phyloP scores from a whole-genome alignment of 2,113 vertebrate genomes.

The Arvicanthis niloticus region DNA sequence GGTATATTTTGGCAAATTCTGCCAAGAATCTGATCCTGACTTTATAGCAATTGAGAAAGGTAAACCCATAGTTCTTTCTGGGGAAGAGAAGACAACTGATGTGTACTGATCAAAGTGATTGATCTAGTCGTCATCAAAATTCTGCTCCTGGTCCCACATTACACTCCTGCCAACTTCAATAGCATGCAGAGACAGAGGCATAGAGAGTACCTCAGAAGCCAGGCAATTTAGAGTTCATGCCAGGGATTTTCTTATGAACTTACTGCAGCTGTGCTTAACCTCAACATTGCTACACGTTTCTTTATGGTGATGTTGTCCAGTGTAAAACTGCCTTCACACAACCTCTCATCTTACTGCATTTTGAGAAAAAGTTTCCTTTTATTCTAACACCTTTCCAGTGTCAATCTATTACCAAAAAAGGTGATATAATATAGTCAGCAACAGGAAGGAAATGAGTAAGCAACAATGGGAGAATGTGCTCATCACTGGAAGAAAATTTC shows the following conservation, averaged over 20 bases:
- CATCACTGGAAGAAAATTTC: neutral
- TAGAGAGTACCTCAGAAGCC: neutral
- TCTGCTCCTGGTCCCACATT: neutral
- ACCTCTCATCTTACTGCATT: neutral
- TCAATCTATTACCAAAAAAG: neutral
- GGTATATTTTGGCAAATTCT: neutral
- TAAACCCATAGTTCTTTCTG: neutral
- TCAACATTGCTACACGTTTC: neutral
- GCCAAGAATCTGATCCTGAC: neutral
- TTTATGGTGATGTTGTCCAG: neutral
- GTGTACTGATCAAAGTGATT: neutral
- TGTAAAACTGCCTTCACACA: neutral
- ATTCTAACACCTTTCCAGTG: no score
- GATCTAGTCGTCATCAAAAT: neutral
- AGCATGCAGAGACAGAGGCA: neutral
- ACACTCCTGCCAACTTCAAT: neutral
- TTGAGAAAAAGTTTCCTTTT: neutral
- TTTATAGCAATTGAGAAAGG: neutral
- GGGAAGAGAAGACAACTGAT: neutral
- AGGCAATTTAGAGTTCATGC: neutral
- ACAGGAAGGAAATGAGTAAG: neutral
- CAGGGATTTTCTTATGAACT: neutral
- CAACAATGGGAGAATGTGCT: neutral
- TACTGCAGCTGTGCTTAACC: neutral
- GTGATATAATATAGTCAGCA: neutral